A percentile compares a stretch with the other conserved stretches of the same genome.
These are phyloP conservation scores for Gila robusta DNA, from an alignment of 2,797 vertebrate genomes.

Conservation along the genomic window DNA sequence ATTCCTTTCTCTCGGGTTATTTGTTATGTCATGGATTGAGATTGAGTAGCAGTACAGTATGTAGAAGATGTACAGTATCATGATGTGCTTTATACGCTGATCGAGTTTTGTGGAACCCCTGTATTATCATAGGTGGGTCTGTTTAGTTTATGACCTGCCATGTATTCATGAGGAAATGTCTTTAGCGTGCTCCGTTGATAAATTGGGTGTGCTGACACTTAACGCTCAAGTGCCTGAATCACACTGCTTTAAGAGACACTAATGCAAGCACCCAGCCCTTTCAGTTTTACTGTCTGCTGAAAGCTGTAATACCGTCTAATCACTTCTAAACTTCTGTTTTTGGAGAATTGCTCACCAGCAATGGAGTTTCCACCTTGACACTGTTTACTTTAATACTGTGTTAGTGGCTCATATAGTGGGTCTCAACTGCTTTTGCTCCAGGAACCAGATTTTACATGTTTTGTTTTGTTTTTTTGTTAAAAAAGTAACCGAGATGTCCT, in stretches of 20 bases:
- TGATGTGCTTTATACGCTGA: neutral
- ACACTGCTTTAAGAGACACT: slow-evolving; percentile 41
- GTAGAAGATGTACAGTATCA: neutral
- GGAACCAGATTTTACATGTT: neutral
- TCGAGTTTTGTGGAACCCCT: neutral
- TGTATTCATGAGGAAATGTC: neutral
- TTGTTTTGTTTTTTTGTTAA: neutral
- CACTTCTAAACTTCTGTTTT: neutral
- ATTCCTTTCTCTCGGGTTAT: neutral
- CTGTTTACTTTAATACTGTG: neutral
- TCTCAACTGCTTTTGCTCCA: neutral
- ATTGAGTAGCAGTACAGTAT: neutral
- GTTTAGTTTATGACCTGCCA: neutral
- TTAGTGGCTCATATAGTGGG: neutral
- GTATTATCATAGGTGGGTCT: neutral
- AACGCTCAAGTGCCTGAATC: slow-evolving; percentile 7
- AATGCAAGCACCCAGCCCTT: neutral
- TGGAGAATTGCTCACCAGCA: neutral
- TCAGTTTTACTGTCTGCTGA: slow-evolving; percentile 32
- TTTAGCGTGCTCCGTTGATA: slow-evolving; percentile 23
- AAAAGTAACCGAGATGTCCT: neutral
- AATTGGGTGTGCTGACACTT: neutral
- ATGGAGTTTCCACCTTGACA: neutral
- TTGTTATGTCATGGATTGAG: slow-evolving; percentile 11
- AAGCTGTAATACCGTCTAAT: neutral